Base-by-base conservation (phyloP, 1,140 invertebrate species). In the Parasteatoda tepidariorum region DNA sequence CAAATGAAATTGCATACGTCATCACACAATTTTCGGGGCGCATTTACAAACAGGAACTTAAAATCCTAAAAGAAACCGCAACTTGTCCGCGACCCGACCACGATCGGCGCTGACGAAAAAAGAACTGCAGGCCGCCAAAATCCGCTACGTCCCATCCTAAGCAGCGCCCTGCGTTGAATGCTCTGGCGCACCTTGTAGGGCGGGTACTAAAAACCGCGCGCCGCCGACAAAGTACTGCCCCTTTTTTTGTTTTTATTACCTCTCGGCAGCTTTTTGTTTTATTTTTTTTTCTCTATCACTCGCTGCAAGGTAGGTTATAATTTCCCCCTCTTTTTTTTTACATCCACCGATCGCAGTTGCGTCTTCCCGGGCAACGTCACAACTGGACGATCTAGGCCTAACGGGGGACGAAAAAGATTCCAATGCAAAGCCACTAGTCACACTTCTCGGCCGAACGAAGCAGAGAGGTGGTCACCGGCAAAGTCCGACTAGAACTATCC, bases 311-410 rank as follows among this genome's bases (percentile, higher is more conserved):
- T 26, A n/a, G 57, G 24, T n/a, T 15, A 22, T 64, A 64, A 31
- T 33, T 64, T 64, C n/a, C 30, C 9, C 31, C 9, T 33, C 5
- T 64, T 26, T 30, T 2, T n/a, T 73, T 59, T 33, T n/a, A n/a
- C n/a, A n/a, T 73, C 31, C 26, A 22, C 30, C 24, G 30, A 55
- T 61, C 33, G 33, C 26, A 22, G 18, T 68, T 22, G 31, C 66
- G 33, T 41, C 64, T 38, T 55, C 55, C 24, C 15, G 59, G 5
- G 9, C 57, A 38, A 81, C 78, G 78, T 81, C 78, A 81, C 78
- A 81, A 81, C 78, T 81, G 78, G 78, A 57, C 78, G 64, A 33
- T 31, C 57, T 70, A 70, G 78, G 78, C 78, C 66, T 81, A 81
- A 68, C 78, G 66, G 78, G 30, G 78, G 78, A 61, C 62, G 61